Conservation (phyloP, 2,797 vertebrate genomes). For the Fringilla coelebs region DNA sequence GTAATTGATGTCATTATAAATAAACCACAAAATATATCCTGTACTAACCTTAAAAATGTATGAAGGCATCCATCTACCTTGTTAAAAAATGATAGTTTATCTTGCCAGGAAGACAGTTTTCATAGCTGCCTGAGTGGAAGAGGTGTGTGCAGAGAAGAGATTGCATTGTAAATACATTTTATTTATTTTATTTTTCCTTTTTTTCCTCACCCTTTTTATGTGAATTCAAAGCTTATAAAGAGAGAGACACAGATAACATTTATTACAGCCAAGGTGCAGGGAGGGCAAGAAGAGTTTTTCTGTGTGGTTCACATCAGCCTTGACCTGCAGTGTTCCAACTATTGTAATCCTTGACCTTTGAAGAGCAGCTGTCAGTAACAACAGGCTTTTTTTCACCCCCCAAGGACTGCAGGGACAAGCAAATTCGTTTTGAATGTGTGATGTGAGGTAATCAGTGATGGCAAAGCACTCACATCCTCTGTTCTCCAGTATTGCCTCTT, state of each 20-base stretch:
- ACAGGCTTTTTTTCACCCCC: background rate
- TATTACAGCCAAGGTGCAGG: background rate
- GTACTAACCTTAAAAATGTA: constrained; percentile 65
- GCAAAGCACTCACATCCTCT: constrained; percentile 14
- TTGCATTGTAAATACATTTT: constrained; percentile 51
- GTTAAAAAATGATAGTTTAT: constrained; percentile 63
- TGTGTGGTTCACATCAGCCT: background rate
- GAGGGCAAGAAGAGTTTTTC: background rate
- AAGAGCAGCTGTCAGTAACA: constrained; percentile 26
- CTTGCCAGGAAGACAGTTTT: constrained; percentile 57
- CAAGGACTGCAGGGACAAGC: constrained; percentile 7
- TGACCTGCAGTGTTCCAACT: background rate
- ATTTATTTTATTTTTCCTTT: constrained; percentile 9
- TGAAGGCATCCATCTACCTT: constrained; percentile 61
- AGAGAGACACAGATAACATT: background rate
- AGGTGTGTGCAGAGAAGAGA: constrained; percentile 28
- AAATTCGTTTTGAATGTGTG: background rate
- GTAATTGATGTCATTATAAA: constrained; percentile 70
- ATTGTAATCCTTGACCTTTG: constrained; percentile 45
- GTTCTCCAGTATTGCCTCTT: background rate
- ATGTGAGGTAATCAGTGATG: constrained; percentile 20
- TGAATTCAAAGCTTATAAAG: constrained; percentile 29
- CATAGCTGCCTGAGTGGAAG: constrained; percentile 55
- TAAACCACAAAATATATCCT: constrained; percentile 69
- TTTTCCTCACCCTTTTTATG: background rate